A percentile compares a stretch with the other conserved stretches of the same genome.
Conservation (phyloP, 2,113 vertebrate genomes). For the Alligator sinensis region DNA sequence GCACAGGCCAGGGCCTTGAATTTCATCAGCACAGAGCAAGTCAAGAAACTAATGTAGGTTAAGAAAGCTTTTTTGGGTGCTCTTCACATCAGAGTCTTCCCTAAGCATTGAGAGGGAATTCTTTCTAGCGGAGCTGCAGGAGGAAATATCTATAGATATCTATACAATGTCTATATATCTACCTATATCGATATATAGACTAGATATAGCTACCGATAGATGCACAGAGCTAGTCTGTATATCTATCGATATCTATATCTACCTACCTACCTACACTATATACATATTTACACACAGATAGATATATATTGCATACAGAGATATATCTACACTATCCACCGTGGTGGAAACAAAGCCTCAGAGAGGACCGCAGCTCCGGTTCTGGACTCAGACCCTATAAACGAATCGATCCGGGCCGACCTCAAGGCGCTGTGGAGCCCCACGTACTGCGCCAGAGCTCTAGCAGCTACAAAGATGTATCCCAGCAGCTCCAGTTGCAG, state of each 20-base stretch:
- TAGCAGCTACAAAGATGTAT: neutral
- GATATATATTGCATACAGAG: neutral
- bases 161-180: no score
- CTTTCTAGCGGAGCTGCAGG: neutral
- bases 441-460: neutral
- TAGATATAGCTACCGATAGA: no score
- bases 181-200: no score
- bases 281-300: no score
- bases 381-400: neutral
- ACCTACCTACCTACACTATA: neutral
- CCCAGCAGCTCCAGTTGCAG: no score
- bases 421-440: neutral
- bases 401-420: neutral
- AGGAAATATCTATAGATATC: neutral
- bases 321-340: no score
- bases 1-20: neutral
- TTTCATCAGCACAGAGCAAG: neutral
- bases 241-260: no score
- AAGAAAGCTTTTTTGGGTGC: neutral
- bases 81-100: neutral
- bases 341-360: neutral
- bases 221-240: no score
- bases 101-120: neutral
- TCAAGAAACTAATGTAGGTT: neutral
- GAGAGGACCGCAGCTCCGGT: neutral